phyloP scores from a whole-genome alignment of 64 coral and sea anemone species.

The Anthopleura sola region DNA sequence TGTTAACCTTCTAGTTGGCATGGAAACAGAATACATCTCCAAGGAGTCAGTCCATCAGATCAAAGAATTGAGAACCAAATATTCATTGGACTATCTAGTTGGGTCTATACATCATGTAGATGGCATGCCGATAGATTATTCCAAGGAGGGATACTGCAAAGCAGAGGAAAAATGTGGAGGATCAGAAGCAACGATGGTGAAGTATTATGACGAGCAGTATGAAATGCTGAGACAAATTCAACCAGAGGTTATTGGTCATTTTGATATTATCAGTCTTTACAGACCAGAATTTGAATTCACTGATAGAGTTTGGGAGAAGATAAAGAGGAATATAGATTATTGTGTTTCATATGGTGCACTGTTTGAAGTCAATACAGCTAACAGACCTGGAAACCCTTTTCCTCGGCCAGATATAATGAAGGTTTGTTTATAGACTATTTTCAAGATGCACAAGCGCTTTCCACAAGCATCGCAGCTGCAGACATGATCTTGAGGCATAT shows the following conservation, averaged over 20 bases:
- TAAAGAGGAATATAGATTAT: conserved; percentile 63
- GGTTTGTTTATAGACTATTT: conserved; percentile 29
- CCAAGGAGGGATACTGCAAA: conserved; percentile 45
- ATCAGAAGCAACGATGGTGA: conserved; percentile 59
- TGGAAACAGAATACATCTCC: conserved; percentile 80
- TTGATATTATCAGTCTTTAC: conserved; percentile 64
- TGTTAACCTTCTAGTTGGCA: conserved; percentile 64
- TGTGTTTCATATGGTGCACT: conserved; percentile 77
- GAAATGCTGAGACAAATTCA: conserved; percentile 48
- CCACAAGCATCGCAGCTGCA: too few species aligned
- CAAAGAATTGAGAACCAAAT: conserved; percentile 30
- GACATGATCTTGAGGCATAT: background rate
- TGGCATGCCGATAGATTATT: conserved; percentile 62
- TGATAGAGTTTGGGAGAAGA: conserved; percentile 53
- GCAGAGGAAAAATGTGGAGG: conserved; percentile 54
- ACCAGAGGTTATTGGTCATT: conserved; percentile 65
- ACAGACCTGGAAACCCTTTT: conserved; percentile 53
- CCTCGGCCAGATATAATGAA: conserved; percentile 51
- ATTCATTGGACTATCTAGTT: conserved; percentile 66
- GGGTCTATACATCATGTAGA: conserved; percentile 80
- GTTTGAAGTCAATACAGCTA: conserved; percentile 78
- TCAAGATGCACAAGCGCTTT: too few species aligned
- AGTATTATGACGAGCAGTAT: conserved; percentile 77
- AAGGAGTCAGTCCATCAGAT: conserved; percentile 43
- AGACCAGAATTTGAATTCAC: conserved; percentile 54